These are phyloP conservation scores for Euphonia xanthogaster DNA, from an alignment of 2,797 vertebrate genomes.

Conservation along the genomic window DNA sequence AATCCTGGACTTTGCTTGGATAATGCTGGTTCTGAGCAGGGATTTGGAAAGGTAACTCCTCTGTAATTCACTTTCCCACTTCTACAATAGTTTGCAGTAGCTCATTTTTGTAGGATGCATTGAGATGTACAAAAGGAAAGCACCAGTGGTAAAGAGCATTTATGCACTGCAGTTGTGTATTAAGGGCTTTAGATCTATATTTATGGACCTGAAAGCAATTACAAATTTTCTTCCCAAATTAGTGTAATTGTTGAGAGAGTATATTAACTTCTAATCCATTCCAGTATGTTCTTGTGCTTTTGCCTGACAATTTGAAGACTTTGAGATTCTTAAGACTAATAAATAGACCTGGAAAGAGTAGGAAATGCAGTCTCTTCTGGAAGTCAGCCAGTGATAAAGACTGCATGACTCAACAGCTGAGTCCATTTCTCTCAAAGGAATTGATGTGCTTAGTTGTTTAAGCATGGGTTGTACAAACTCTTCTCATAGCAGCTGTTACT, in stretches of 20 bases:
- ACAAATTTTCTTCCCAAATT: background rate
- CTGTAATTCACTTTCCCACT: background rate
- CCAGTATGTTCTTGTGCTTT: background rate
- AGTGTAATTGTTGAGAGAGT: background rate
- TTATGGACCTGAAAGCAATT: background rate
- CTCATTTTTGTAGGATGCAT: background rate
- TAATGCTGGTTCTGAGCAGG: background rate
- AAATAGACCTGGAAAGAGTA: background rate
- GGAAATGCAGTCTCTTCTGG: background rate
- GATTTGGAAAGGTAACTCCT: background rate
- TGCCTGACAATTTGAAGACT: background rate
- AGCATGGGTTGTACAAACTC: background rate
- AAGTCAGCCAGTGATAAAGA: background rate
- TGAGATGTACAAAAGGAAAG: background rate
- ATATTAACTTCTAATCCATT: background rate
- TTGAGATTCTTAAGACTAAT: background rate
- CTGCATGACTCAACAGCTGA: background rate
- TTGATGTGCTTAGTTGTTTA: background rate
- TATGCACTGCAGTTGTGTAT: background rate
- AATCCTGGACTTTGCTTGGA: background rate
- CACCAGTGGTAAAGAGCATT: background rate
- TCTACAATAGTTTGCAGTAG: background rate
- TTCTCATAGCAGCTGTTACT: background rate
- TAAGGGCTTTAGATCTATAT: background rate
- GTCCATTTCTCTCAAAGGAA: background rate